These are phyloP conservation scores for Aplysina aerophoba DNA, from an alignment of 37 sponge, comb jelly and placozoan genomes.

Conservation along the genomic window DNA sequence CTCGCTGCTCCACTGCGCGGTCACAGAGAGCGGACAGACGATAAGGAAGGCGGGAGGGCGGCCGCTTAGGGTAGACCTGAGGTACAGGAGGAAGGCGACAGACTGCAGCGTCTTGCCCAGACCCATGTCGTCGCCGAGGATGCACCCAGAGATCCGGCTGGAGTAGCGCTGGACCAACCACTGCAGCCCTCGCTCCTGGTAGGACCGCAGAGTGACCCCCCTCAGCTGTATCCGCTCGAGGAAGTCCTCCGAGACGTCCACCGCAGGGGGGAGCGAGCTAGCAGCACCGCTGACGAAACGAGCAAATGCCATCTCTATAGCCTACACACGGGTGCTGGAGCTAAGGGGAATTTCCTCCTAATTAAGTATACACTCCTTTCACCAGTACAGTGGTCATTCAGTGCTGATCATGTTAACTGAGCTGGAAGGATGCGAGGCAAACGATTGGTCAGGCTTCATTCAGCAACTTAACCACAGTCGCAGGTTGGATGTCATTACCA, in stretches of 20 bases:
- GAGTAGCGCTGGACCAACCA: conserved; percentile 62
- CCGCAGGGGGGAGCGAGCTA: neutral
- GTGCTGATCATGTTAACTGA: too few species aligned
- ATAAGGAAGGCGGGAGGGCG: conserved; percentile 48
- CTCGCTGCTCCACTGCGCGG: conserved; percentile 72
- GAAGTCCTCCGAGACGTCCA: neutral
- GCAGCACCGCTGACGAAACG: neutral
- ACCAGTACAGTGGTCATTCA: too few species aligned
- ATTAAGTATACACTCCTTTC: too few species aligned
- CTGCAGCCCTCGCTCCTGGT: conserved; percentile 73
- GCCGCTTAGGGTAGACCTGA: neutral
- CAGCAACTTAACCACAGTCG: too few species aligned
- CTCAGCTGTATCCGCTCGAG: conserved; percentile 4
- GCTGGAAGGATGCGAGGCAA: too few species aligned
- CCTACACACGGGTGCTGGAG: too few species aligned
- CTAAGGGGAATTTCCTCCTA: too few species aligned
- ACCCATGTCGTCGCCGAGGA: conserved; percentile 91
- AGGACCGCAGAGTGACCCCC: conserved; percentile 50
- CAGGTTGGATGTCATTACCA: too few species aligned
- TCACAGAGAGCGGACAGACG: conserved; percentile 75
- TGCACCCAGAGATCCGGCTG: conserved; percentile 62
- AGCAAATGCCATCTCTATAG: neutral
- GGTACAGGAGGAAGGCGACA: conserved; percentile 62
- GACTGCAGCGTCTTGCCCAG: conserved; percentile 86
- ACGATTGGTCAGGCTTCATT: too few species aligned